Evolutionary conservation across 1,140 invertebrate species (phyloP), one percentile per base, ranked within the genome.

Genomic region (Spodoptera frugiperda): DNA sequence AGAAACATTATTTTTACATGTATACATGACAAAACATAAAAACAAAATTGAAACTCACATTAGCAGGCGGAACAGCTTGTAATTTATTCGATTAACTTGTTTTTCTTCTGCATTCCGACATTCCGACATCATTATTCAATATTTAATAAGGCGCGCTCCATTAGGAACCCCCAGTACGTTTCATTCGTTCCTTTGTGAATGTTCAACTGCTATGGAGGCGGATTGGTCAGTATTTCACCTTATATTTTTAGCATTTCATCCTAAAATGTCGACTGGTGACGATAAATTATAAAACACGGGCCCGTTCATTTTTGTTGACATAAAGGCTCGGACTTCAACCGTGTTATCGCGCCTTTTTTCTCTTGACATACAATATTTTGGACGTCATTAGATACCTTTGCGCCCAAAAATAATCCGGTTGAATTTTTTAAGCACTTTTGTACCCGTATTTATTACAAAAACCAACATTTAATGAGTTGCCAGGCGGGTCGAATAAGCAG

Each of bases 111-210:
- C 39, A 17, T 65, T 25, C 46, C 17, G 25, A 61, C 21, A 53
- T 70, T 70, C 15, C n/a, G 33, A 63, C 57, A 78, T 78, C 49
- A 67, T 54, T 76, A 68, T 74, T 80, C 74, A 80, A 80, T 80
- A 72, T 77, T 80, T 80, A 80, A 74, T 77, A 61, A 48, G 39
- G 15, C 21, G 25, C 48, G 8, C 46, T 49, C 54, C 65, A 67
- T 79, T 76, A 76, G 44, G 44, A 57, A 49, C 68, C 54, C 54
- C 10, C 10, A 51, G 51, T 72, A 73, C n/a, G 67, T 70, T 61
- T 67, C 67, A 57, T 33, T 74, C 67, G 49, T 53, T 51, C 30
- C 46, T 74, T 75, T 53, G 72, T 63, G 57, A 51, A 65, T 57
- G 70, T 59, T 57, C 33, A 67, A 49, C 46, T 49, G 30, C 21